A percentile compares a stretch with the other conserved stretches of the same genome.
These are phyloP conservation scores for Burhinus bistriatus DNA, from an alignment of 2,113 vertebrate species.

Conservation along the genomic window DNA sequence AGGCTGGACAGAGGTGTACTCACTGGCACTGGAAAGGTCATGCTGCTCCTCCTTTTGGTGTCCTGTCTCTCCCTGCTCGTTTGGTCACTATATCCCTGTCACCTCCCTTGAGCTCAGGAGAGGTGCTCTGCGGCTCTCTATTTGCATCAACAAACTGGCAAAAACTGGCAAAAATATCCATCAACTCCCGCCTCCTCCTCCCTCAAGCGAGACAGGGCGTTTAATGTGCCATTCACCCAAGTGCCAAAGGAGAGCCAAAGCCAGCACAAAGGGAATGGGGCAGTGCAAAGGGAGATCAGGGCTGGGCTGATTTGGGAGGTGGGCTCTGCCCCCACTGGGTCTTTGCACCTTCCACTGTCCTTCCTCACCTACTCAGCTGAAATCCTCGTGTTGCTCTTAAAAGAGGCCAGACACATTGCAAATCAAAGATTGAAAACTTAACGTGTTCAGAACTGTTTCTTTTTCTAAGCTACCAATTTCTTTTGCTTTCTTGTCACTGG, in stretches of 20 bases:
- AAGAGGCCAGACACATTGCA: background rate
- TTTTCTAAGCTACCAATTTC: background rate
- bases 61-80: background rate
- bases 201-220: rapidly evolving
- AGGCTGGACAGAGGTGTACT: background rate
- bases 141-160: background rate
- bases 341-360: background rate
- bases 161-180: background rate
- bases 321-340: background rate
- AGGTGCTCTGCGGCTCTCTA: background rate
- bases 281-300: background rate
- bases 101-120: background rate
- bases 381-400: background rate
- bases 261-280: background rate
- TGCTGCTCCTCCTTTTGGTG: background rate
- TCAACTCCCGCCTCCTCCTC: background rate
- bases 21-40: background rate
- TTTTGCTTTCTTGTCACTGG: background rate
- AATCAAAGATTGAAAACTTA: background rate
- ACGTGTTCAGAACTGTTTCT: background rate
- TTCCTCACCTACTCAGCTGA: background rate
- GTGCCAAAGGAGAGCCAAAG: background rate
- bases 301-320: background rate
- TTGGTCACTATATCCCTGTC: background rate
- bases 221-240: background rate